phyloP scores from a whole-genome alignment of 2,888 invertebrate species.

The Synanthedon myopaeformis region DNA sequence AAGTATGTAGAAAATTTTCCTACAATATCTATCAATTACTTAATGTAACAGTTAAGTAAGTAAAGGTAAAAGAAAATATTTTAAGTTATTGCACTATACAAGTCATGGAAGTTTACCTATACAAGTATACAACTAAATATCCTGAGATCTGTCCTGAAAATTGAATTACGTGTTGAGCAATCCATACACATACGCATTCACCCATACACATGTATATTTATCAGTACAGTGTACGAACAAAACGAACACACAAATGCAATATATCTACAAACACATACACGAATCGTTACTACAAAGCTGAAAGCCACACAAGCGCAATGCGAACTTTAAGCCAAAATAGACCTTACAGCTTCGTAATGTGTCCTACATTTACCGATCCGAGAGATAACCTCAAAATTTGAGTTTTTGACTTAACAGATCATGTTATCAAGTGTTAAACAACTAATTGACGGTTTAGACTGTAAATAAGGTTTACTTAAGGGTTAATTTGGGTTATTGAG shows the following conservation, averaged over 20 bases:
- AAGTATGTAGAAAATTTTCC: no score
- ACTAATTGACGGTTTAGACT: slow-evolving; percentile 15
- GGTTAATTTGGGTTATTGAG: neutral
- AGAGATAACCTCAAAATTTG: slow-evolving; percentile 61
- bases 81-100: no score
- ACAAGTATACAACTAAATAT: slow-evolving; percentile 7
- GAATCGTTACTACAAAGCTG: slow-evolving; percentile 19
- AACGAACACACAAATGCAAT: slow-evolving; percentile 7
- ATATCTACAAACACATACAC: slow-evolving; percentile 21
- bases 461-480: slow-evolving; percentile 6
- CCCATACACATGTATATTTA: slow-evolving; percentile 28
- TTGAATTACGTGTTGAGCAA: slow-evolving; percentile 16
- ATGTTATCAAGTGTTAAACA: slow-evolving; percentile 18
- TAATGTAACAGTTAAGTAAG: no score
- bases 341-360: slow-evolving; percentile 44
- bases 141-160: slow-evolving; percentile 18
- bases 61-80: no score
- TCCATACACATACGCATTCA: slow-evolving; percentile 6
- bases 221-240: slow-evolving; percentile 25
- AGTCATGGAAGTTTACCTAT: no score
- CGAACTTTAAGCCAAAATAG: slow-evolving; percentile 31
- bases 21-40: no score
- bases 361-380: slow-evolving; percentile 58
- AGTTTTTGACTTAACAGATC: slow-evolving; percentile 36
- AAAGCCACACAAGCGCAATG: slow-evolving; percentile 29